These are phyloP conservation scores for Acanthococcus lagerstroemiae DNA, from an alignment of 2,888 invertebrate species.

Conservation along the genomic window DNA sequence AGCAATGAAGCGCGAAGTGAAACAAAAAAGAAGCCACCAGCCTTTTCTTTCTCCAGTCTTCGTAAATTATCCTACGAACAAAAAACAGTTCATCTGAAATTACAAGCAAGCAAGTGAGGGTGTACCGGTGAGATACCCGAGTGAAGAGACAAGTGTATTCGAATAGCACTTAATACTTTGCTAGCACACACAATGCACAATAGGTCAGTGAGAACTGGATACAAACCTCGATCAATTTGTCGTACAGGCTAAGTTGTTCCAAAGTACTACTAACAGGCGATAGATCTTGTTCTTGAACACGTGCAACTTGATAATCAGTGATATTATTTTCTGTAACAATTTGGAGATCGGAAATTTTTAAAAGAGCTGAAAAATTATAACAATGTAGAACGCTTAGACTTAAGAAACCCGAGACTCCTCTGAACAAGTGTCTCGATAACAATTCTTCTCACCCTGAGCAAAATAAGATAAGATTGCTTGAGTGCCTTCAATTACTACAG, in stretches of 20 bases:
- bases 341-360: too few species aligned
- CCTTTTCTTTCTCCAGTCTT: slow-evolving; percentile 24
- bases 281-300: neutral
- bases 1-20: neutral
- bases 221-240: slow-evolving; percentile 14
- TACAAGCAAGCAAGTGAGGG: neutral
- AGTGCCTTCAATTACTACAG: slow-evolving; percentile 51
- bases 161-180: too few species aligned
- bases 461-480: slow-evolving; percentile 57
- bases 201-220: neutral
- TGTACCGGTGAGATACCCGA: neutral
- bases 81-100: slow-evolving; percentile 4
- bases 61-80: slow-evolving; percentile 27
- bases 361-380: neutral
- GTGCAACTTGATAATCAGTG: neutral
- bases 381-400: neutral
- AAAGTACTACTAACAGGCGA: neutral
- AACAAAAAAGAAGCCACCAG: slow-evolving; percentile 8
- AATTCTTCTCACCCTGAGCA: slow-evolving; percentile 47
- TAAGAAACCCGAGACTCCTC: too few species aligned
- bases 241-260: slow-evolving; percentile 5
- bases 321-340: slow-evolving; percentile 1
- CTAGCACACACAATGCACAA: too few species aligned
- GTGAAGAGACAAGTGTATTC: too few species aligned
- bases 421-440: too few species aligned